Base-by-base conservation (phyloP, 2,797 vertebrate species). In the Sarcophilus harrisii region DNA sequence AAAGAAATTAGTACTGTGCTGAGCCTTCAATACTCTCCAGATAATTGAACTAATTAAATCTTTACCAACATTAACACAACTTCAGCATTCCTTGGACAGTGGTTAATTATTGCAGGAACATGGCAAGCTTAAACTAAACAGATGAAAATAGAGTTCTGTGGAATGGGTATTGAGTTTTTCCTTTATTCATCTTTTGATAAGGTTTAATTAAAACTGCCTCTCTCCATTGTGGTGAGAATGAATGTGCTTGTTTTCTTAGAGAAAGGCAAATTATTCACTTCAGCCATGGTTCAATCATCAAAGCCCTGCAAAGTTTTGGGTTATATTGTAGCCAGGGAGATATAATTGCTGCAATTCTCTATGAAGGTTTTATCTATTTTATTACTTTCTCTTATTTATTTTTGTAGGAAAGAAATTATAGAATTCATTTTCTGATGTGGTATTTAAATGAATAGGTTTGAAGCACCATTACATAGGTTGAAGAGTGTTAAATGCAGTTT, bases 131-230 rank as follows among this genome's bases (percentile, higher is more conserved):
- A 98, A 99, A 98, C 99, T 98, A 98, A 99, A 99, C 99, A 99
- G 98, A 99, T 98, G 98, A 99, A 99, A 98, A 99, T 98, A 99
- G 98, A 99, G 98, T 99, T 98, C 98, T 98, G 98, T 98, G 98
- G 98, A 99, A 99, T 98, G 98, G 98, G 98, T 98, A 99, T 98
- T 98, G 98, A 99, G 99, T 99, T 98, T 99, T 98, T 99, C 99
- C 99, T 99, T 99, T 99, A 99, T 99, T 99, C 99, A 99, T 99
- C 99, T 99, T 99, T 99, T 99, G 99, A 99, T 99, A 99, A 99
- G 99, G 99, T 99, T 99, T 99, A 99, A 99, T 99, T 99, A 99
- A 99, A 99, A 99, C 99, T 99, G 99, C 99, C 99, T 99, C 99
- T 99, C 97, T 98, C 98, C 98, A 99, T 99, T 99, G 99, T 99